A percentile compares a stretch with the other conserved stretches of the same genome.
Evolutionary conservation across 2,797 vertebrate species (phyloP).

Genomic region (Microchirus variegatus): DNA sequence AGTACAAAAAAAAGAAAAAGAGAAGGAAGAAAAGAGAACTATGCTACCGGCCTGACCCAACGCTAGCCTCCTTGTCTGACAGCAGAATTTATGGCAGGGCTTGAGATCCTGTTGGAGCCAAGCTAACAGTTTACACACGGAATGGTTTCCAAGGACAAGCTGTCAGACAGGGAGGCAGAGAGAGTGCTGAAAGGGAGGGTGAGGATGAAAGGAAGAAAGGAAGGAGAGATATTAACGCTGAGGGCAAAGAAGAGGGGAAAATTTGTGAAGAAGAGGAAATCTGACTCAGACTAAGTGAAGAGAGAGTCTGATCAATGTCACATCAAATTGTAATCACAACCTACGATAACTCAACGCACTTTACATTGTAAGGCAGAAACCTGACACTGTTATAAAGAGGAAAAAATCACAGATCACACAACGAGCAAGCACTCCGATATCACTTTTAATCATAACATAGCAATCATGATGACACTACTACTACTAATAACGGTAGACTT

Average conservation of each 20-base stretch:
- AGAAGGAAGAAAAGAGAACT: conserved; percentile 8
- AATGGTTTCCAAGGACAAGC: conserved; percentile 60
- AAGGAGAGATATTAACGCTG: background rate
- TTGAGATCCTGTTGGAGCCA: conserved; percentile 42
- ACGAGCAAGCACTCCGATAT: too few relatives aligned
- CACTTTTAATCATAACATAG: too few relatives aligned
- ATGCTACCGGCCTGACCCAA: conserved; percentile 34
- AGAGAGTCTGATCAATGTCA: too few relatives aligned
- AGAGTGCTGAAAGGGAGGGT: background rate
- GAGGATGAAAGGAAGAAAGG: too few relatives aligned
- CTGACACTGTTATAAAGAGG: too few relatives aligned
- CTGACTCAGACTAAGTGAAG: conserved; percentile 7
- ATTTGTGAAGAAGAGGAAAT: conserved; percentile 21
- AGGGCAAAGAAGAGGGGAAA: conserved; percentile 33
- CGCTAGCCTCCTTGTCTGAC: conserved; percentile 72
- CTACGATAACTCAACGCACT: too few relatives aligned
- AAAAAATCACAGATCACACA: too few relatives aligned
- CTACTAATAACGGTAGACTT: too few relatives aligned
- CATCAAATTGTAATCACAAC: too few relatives aligned
- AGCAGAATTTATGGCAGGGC: conserved; percentile 75
- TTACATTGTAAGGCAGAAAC: too few relatives aligned
- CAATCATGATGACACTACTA: too few relatives aligned
- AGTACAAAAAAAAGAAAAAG: background rate
- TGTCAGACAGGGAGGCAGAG: conserved; percentile 36
- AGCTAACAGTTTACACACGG: conserved; percentile 74